Base-by-base conservation (phyloP, 2,888 invertebrate genomes). In the Quadroppia sp. region DNA sequence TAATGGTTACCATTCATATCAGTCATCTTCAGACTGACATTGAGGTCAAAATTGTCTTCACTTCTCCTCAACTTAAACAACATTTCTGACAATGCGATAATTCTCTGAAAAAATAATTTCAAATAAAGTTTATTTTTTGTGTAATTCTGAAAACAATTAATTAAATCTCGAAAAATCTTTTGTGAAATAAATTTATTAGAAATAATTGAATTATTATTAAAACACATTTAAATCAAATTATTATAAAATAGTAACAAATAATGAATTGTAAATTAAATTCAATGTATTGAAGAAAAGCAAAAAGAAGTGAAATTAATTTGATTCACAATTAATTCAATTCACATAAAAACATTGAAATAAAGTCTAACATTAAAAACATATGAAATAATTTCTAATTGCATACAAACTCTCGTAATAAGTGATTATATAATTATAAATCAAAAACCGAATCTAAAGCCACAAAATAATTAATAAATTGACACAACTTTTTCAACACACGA, bases 1-100 rank as follows among this genome's bases (percentile, higher is more conserved):
- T 67, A 40, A 67, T 67, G 67, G 67, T 67, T 15, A 40, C 36
- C 67, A 40, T 11, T 32, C 67, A 40, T 67, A 67, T 67, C 67
- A 40, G 67, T 67, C 40, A 67, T 67, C 67, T 17, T 40, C 25
- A 15, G 40, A 30, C 30, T 67, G 32, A 32, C 59, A 61, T 28
- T 61, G 53, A 9, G 6, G 23, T 61, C 32, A 32, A 32, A 61
- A 32, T 61, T 30, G 59, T 61, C 59, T 32, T 61, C 32, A 59
- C n/a, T 48, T 48, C n/a, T 23, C 32, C 30, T 32, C 25, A 61
- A 61, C 30, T 61, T 32, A 61, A 11, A 61, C 17, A 32, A 61
- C 59, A 61, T 36, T 36, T 15, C 59, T 61, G 25, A 61, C 59
- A 32, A 32, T 17, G 59, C 59, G 59, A 61, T 61, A 61, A 61